Conservation (phyloP, 2,888 invertebrate genomes). For the Prosopocoilus inquinatus region DNA sequence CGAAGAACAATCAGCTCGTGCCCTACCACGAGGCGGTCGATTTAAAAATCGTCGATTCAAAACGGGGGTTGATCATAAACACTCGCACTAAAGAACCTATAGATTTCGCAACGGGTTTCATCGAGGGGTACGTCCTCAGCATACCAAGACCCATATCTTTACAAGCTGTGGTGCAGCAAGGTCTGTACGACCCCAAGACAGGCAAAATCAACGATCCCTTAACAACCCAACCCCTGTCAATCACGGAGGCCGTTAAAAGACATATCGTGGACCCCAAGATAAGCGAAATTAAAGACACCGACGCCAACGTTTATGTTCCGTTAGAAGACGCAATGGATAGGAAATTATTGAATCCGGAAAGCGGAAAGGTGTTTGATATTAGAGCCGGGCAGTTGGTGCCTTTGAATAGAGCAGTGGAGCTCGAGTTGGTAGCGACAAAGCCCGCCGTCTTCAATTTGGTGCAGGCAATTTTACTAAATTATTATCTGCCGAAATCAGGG, state of each 20-base stretch:
- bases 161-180: constrained; percentile 70
- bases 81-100: constrained; percentile 67
- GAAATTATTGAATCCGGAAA: constrained; percentile 66
- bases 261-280: constrained; percentile 80
- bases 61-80: constrained; percentile 69
- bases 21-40: constrained; percentile 81
- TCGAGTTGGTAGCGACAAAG: constrained; percentile 67
- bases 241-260: constrained; percentile 75
- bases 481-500: constrained; percentile 72
- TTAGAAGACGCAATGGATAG: constrained; percentile 71
- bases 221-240: constrained; percentile 67
- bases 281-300: constrained; percentile 76
- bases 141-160: constrained; percentile 73
- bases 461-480: constrained; percentile 73
- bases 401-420: constrained; percentile 68
- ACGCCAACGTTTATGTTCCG: constrained; percentile 67
- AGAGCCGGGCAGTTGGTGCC: constrained; percentile 68
- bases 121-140: constrained; percentile 67
- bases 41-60: constrained; percentile 72
- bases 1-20: constrained; percentile 71
- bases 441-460: constrained; percentile 68
- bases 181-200: constrained; percentile 66
- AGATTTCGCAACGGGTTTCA: constrained; percentile 68
- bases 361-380: constrained; percentile 71
- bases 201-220: constrained; percentile 72